These are phyloP conservation scores for Halocynthia roretzi DNA, from an alignment of 23 tunicate genomes.

Conservation along the genomic window DNA sequence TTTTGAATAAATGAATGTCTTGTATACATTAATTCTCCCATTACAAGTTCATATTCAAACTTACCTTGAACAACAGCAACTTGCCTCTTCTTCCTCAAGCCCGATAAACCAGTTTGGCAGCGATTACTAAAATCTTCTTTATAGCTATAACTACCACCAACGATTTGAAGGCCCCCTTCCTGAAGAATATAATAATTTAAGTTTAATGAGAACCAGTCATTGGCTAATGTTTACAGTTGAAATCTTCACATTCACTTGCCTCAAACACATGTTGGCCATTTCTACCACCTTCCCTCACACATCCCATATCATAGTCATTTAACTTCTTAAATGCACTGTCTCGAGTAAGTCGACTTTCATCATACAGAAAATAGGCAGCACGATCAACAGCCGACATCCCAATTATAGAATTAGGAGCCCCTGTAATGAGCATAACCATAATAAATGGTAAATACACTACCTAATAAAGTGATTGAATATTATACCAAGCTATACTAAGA, in stretches of 20 bases:
- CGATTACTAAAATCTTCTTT: conserved; percentile 13
- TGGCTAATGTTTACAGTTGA: too few species aligned
- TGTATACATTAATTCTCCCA: too few species aligned
- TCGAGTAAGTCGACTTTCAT: conserved; percentile 47
- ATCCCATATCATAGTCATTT: conserved; percentile 47
- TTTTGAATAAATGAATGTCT: too few species aligned
- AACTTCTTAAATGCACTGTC: conserved; percentile 29
- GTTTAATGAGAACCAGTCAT: not conserved
- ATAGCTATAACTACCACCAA: not conserved
- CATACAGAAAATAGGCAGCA: conserved; percentile 72
- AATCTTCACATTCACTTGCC: conserved; percentile 17
- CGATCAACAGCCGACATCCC: conserved; percentile 49
- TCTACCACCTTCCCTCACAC: conserved; percentile 47
- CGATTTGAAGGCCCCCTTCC: conserved; percentile 18
- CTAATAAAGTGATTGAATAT: too few species aligned
- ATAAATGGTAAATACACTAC: not conserved
- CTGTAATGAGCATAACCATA: conserved; percentile 6
- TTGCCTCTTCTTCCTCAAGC: not conserved
- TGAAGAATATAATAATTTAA: not conserved
- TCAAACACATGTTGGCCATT: conserved; percentile 39
- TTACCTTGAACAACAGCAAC: not conserved
- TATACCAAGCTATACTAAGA: too few species aligned
- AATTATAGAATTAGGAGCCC: conserved; percentile 32
- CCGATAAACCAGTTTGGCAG: not conserved
- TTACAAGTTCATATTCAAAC: too few species aligned